phyloP scores from a whole-genome alignment of 2,113 vertebrate species.

The Rallus limicola region DNA sequence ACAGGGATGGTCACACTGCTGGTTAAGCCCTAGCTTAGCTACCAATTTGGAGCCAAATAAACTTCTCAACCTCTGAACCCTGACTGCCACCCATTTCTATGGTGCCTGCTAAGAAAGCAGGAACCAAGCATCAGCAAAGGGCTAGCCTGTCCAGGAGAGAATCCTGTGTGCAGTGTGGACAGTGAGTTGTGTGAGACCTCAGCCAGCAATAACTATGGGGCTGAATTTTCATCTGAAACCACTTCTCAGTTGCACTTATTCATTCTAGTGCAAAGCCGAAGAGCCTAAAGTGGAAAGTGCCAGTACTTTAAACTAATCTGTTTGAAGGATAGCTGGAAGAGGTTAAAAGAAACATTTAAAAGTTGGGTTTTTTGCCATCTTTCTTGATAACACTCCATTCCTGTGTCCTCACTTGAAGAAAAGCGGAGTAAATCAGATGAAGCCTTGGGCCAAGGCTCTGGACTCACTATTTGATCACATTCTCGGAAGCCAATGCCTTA shows the following conservation, averaged over 20 bases:
- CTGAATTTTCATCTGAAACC: neutral
- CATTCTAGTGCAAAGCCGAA: neutral
- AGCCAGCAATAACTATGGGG: neutral
- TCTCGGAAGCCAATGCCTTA: neutral
- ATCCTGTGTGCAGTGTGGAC: neutral
- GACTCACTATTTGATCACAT: neutral
- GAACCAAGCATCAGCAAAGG: neutral
- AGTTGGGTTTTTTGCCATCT: neutral
- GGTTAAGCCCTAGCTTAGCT: neutral
- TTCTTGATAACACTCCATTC: neutral
- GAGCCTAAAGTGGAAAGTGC: neutral
- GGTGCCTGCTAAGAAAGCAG: neutral
- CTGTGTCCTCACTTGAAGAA: neutral
- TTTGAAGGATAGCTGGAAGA: neutral
- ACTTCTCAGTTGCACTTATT: neutral
- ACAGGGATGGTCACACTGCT: neutral
- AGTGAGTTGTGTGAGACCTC: neutral
- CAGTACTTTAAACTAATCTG: neutral
- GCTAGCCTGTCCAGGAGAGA: neutral
- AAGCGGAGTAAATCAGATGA: neutral
- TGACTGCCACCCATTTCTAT: neutral
- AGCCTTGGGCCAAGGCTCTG: neutral
- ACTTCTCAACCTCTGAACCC: neutral
- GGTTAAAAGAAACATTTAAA: neutral
- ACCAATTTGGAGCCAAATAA: neutral